Base-by-base conservation (phyloP, 2,888 invertebrate genomes). In the Cyclophora punctaria region DNA sequence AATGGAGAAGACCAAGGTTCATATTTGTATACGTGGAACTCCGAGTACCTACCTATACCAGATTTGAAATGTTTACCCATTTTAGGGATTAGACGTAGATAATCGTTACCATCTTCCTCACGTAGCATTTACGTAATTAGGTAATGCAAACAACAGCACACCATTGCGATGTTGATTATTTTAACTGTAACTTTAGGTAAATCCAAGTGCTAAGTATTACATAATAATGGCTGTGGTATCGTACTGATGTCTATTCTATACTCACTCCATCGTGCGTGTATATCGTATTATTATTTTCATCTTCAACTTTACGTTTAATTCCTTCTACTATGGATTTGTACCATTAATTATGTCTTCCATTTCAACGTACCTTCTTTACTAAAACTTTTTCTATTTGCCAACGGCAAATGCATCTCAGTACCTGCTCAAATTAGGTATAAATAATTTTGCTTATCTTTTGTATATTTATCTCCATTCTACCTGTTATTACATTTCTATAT, bases 181-280 rank as follows among this genome's bases (percentile, higher is more conserved):
- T 65, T 67, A 74, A 72, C 66, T 67, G 64, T 71, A 65, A 73
- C 63, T 68, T 64, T 83, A 80, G 75, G 69, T 71, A 63, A 56
- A 73, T 80, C 72, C 75, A 84, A 84, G 79, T 83, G 79, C 81
- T 86, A 84, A 82, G 79, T 81, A 77, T 80, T 79, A 81, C 71
- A 72, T 75, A 73, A 79, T 80, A 82, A 88, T 86, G 88, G 88
- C 88, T 88, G 88, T 88, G 88, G 85, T 83, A 83, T 80, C 70
- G 83, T 78, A 86, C 83, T 85, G 82, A 85, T 77, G 71, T 80
- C 81, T 77, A 78, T 75, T 73, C 77, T 57, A 76, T 78, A 78
- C 78, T 73, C 77, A 66, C 66, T 67, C 76, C 62, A 63, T 78
- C 72, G 67, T 75, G 72, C 66, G 71, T 67, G 74, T 67, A 75